Evolutionary conservation across 2,888 invertebrate genomes (phyloP).

Genomic region (Ferdinandea cuprea): DNA sequence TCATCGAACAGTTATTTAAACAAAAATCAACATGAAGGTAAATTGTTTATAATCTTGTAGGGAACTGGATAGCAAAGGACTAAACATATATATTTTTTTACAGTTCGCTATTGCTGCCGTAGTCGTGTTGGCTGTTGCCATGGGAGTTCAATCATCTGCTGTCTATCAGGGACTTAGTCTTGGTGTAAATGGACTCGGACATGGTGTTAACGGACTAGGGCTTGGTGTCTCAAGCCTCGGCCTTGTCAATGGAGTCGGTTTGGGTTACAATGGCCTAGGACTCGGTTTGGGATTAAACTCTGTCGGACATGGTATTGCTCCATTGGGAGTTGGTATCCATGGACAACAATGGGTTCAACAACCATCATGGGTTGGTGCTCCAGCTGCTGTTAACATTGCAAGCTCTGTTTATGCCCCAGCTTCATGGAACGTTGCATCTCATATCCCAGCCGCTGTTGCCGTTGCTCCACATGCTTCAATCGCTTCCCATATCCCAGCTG

Average conservation of each 20-base stretch:
- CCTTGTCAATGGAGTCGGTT: background rate
- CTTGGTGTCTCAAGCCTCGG: constrained; percentile 12
- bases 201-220: background rate
- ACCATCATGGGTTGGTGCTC: constrained; percentile 38
- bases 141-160: constrained; percentile 80
- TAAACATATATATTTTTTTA: constrained; percentile 23
- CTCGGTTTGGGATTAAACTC: constrained; percentile 14
- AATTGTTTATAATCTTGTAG: background rate
- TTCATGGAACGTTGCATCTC: constrained; percentile 18
- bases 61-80: background rate
- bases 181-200: background rate
- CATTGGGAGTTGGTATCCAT: constrained; percentile 2
- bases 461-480: constrained; percentile 41
- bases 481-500: constrained; percentile 3
- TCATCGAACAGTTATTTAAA: constrained; percentile 72
- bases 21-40: constrained; percentile 70
- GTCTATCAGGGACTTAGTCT: constrained; percentile 5
- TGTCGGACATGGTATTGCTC: constrained; percentile 19
- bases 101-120: constrained; percentile 80
- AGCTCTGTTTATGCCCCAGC: constrained; percentile 36
- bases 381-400: constrained; percentile 3
- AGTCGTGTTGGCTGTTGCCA: constrained; percentile 81
- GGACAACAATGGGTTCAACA: constrained; percentile 69
- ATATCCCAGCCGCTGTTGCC: constrained; percentile 44
- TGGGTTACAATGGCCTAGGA: constrained; percentile 6